Percentiles rank a stretch among this genome's conserved stretches.
Conservation (phyloP, 2,113 vertebrate genomes). For the Dolichotis patagonum region DNA sequence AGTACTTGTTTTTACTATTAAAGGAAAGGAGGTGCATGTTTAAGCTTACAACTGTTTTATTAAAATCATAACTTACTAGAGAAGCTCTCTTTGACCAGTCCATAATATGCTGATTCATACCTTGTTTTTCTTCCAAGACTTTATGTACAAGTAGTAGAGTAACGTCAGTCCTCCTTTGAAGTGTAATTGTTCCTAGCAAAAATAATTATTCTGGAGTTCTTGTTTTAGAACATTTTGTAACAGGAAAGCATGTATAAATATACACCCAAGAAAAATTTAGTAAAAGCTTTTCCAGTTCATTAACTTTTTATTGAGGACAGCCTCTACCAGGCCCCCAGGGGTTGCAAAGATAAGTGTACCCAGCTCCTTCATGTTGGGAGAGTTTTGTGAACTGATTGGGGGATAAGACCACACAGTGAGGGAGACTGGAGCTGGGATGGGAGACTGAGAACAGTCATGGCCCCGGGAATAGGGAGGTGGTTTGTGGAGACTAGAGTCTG, state of each 20-base stretch:
- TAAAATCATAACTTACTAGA: conserved; percentile 38
- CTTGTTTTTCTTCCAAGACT: conserved; percentile 61
- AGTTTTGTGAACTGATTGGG: not conserved
- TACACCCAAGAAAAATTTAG: conserved; percentile 56
- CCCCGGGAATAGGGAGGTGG: fast-evolving
- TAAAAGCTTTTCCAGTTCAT: not conserved
- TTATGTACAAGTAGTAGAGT: not conserved
- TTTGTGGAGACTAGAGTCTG: not conserved
- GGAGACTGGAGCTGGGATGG: not conserved
- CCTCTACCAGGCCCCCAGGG: not conserved
- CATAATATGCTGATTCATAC: conserved; percentile 47
- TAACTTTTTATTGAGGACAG: not conserved
- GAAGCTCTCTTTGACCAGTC: not conserved
- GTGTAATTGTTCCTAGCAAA: conserved; percentile 73
- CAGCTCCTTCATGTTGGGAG: not conserved
- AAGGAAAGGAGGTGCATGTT: conserved; percentile 27
- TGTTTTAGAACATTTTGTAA: conserved; percentile 75
- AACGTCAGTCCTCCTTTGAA: conserved; percentile 62
- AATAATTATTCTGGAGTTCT: conserved; percentile 72
- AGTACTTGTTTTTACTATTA: conserved; percentile 50
- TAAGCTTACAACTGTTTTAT: not conserved
- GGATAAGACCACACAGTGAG: not conserved
- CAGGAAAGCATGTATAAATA: conserved; percentile 76
- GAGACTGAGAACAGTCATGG: not conserved
- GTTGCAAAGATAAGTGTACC: not conserved